Evolutionary conservation across 2,113 vertebrate species (phyloP), one percentile per base, ranked within the genome.

Genomic region (Piaya cayana): DNA sequence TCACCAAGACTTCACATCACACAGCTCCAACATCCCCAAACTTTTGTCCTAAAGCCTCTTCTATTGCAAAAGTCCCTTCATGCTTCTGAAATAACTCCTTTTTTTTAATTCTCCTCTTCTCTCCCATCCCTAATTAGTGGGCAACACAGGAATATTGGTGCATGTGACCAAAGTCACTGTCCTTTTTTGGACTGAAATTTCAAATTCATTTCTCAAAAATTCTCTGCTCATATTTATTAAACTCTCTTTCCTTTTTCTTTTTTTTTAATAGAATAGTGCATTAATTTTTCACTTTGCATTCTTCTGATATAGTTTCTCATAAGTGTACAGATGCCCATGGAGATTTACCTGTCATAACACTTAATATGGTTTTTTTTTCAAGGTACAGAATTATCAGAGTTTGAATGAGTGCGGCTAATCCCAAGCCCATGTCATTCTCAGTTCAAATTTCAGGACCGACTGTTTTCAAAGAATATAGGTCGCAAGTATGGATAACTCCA

Each of bases 81-180:
- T 52, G 27, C 18, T 91, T 85, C 30, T 10, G 32, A 42, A 34
- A 63, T n/a, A 23, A 1, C 16, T 8, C 4, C 6, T 64, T 70
- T 49, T 62, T 58, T n/a, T 82, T 69, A 6, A 17, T 45, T 8
- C 15, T 45, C 8, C 30, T 11, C 5, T 78, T 13, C 22, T 65
- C 5, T 16, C 13, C 1, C 1, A 53, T 1, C 17, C 12, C 39
- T 36, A 72, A 49, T 69, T 58, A 43, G 25, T 4, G 2, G 10
- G 53, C 63, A 82, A 69, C 6, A 36, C 12, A 30, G 12, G 83
- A 86, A 70, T 74, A 10, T 20, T 22, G 6, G 9, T 59, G 20
- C 3, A 20, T 8, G 11, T 84, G 22, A 9, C 14, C 34, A 42
- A 75, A 85, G 6, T 63, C 63, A 6, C 13, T 55, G 39, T 21